Base-by-base conservation (phyloP, 2,888 invertebrate genomes). In the Tetanocera ferruginea region DNA sequence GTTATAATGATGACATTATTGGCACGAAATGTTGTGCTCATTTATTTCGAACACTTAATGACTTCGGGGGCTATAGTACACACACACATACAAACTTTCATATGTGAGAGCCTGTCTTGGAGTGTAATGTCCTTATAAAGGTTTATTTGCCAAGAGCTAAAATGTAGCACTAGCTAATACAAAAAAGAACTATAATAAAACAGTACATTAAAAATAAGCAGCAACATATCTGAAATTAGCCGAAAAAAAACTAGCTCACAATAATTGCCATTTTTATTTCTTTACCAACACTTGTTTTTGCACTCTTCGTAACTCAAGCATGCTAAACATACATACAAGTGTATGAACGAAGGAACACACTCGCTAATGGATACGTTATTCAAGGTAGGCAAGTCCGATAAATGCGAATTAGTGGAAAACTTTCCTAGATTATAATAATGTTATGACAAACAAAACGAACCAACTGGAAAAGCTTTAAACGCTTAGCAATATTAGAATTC, bases 1-100 rank as follows among this genome's bases (percentile, higher is more conserved):
- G 52, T 72, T 55, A 43, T 57, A 37, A 57, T 28, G 60, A 62
- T 73, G 60, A 73, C 73, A 43, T 73, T 62, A 73, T 73, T 62
- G 62, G 73, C 73, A 73, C 60, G 28, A 62, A 55, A 28, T 60
- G 17, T 73, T 73, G 62, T 43, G 62, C 49, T 71, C 71, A 67
- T 67, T 67, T 67, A 71, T 71, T 49, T 73, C 31, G 37, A n/a
- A 49, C 25, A 4, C 73, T 62, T 60, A 73, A 62, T 73, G 73
- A 62, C 73, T 62, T 23, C 62, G 49, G 57, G 37, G 62, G 25
- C 60, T 19, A 11, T 5, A 17, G 31, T 14, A 28, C 52, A 52
- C 23, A 71, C 31, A 4, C 31, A 71, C 3, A 70, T 6, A 23
- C 6, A 25, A 19, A 71, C 69, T n/a, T 6, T n/a, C 51, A 70